Evolutionary conservation across 1,140 invertebrate genomes (phyloP).

Genomic region (Choristoneura fumiferana): DNA sequence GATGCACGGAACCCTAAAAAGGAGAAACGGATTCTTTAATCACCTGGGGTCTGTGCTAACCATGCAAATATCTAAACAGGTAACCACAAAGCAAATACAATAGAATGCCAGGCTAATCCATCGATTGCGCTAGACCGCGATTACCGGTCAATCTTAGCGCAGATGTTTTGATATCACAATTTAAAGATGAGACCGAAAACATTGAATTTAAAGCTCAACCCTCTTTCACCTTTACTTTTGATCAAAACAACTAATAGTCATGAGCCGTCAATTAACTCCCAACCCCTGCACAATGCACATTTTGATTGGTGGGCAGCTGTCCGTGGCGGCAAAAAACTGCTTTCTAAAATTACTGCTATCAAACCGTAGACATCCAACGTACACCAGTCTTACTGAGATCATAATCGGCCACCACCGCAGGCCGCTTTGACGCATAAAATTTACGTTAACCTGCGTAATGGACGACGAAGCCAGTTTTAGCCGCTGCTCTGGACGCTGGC

Average conservation of each 20-base stretch:
- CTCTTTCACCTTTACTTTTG: conserved; percentile 25
- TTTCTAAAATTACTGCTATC: conserved; percentile 65
- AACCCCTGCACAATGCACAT: conserved; percentile 64
- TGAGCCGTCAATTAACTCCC: conserved; percentile 59
- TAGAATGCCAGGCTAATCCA: too few species aligned
- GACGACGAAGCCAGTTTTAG: neutral
- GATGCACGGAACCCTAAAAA: too few species aligned
- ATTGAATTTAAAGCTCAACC: conserved; percentile 12
- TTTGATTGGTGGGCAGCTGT: conserved; percentile 69
- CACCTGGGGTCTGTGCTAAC: too few species aligned
- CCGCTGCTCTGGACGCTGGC: neutral
- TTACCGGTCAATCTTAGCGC: too few species aligned
- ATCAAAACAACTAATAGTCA: conserved; percentile 44
- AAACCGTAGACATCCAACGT: conserved; percentile 27
- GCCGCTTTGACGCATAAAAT: conserved; percentile 55
- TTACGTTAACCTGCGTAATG: conserved; percentile 33
- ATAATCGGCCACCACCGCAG: conserved; percentile 44
- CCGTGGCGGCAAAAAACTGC: conserved; percentile 62
- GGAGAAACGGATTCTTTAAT: too few species aligned
- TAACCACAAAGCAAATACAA: too few species aligned
- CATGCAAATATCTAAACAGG: too few species aligned
- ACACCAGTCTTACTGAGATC: conserved; percentile 54
- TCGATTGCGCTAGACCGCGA: too few species aligned
- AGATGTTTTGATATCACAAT: too few species aligned
- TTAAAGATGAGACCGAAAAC: neutral